A percentile compares a stretch with the other conserved stretches of the same genome.
Evolutionary conservation across 2,113 vertebrate genomes (phyloP).

Genomic region (Noturus placidus): DNA sequence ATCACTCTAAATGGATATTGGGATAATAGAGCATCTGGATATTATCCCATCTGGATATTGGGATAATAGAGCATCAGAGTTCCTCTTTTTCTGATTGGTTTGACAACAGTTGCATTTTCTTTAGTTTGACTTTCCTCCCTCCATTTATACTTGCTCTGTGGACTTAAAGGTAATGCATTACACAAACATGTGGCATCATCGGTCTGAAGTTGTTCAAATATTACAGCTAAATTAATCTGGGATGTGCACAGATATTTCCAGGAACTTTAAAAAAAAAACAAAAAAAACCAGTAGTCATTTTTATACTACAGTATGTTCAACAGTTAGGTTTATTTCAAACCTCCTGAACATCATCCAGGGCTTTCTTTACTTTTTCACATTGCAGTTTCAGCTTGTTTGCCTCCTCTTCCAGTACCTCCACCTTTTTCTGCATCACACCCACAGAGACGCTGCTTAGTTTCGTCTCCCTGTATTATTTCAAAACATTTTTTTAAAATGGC

Average conservation of each 20-base stretch:
- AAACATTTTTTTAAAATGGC: not conserved
- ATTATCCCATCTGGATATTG: not conserved
- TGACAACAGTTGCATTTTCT: too few relatives aligned
- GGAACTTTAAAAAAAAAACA: too few relatives aligned
- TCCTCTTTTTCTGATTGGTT: not conserved
- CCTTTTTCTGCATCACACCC: slow-evolving; percentile 16
- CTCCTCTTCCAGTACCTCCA: slow-evolving; percentile 15
- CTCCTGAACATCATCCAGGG: not conserved
- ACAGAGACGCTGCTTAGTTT: slow-evolving; percentile 1
- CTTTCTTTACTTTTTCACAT: slow-evolving; percentile 27
- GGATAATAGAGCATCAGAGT: not conserved
- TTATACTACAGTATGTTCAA: too few relatives aligned
- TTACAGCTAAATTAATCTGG: not conserved
- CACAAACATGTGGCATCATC: not conserved
- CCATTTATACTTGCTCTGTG: not conserved
- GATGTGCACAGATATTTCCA: not conserved
- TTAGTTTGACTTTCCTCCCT: not conserved
- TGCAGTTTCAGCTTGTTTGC: slow-evolving; percentile 21
- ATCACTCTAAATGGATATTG: not conserved
- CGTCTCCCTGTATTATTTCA: slow-evolving; percentile 2
- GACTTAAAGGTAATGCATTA: not conserved
- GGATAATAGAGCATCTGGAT: not conserved
- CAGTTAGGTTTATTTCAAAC: not conserved
- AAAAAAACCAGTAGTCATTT: too few relatives aligned
- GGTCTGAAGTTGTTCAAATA: not conserved